Evolutionary conservation across 1,140 invertebrate genomes (phyloP).

Genomic region (Diachasma alloeum): DNA sequence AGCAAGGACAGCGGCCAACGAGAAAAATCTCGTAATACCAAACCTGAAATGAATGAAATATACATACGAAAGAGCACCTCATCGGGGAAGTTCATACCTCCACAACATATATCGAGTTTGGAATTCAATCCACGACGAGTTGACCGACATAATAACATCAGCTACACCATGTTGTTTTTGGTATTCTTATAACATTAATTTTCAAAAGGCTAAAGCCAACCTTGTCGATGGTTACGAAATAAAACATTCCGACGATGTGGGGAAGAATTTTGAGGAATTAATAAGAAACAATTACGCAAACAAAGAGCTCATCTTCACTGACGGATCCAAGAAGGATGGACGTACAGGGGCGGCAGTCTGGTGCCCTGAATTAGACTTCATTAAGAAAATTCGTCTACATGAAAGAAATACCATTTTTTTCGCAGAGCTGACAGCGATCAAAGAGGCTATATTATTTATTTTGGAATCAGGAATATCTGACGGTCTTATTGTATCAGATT

Average conservation of each 20-base stretch:
- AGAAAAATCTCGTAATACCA: not conserved
- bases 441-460: not conserved
- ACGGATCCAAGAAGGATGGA: not conserved
- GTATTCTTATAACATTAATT: not conserved
- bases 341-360: not conserved
- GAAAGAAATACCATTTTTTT: not conserved
- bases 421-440: not conserved
- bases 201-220: not conserved
- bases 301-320: not conserved
- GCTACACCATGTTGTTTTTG: not conserved
- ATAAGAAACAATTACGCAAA: not conserved
- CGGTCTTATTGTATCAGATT: not conserved
- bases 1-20: not conserved
- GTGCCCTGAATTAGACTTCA: not conserved
- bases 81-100: not conserved
- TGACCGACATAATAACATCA: not conserved
- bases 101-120: not conserved
- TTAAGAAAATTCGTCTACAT: not conserved
- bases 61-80: not conserved
- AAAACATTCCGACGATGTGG: not conserved
- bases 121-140: not conserved
- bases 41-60: not conserved
- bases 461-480: not conserved
- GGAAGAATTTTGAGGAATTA: not conserved
- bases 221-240: not conserved